Base-by-base conservation (phyloP, 2,888 invertebrate genomes). In the Catocala nupta region DNA sequence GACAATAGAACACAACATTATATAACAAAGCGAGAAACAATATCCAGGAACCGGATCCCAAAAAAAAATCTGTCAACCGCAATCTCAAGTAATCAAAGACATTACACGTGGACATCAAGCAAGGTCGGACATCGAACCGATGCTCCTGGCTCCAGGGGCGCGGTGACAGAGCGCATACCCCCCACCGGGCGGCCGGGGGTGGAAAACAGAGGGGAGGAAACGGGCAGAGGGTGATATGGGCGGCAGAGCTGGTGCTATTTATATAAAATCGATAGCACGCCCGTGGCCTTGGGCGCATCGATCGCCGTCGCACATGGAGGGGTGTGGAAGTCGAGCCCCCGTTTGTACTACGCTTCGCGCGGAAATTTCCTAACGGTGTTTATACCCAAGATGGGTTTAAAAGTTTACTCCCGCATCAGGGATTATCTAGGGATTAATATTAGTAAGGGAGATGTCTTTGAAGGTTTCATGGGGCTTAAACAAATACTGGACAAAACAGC, bases 241-340 rank as follows among this genome's bases (percentile, higher is more conserved):
- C 76, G 75, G 82, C 73, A 74, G 70, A 81, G 92, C 91, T 91
- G 84, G 67, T 77, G 85, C 93, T 93, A 93, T 93, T 92, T 92
- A 93, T 93, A 93, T 78, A 80, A 80, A 87, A 92, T 93, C 93
- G 91, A 93, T 93, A 91, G 72, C 80, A 80, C 91, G 92, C 86
- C 93, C 92, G 89, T 93, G 92, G 91, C 93, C 93, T 93, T 93
- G 93, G 84, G 80, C 63, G 73, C 87, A 92, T 93, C 92, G 93
- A 92, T 83, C 90, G 84, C 68, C 54, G 65, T 81, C 59, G 51
- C 63, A 64, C 55, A 36, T 49, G 71, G 81, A 81, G 78, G 81
- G 81, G 84, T 79, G 83, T 79, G 84, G 72, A 74, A 74, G 92
- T 80, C 93, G 90, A 92, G 93, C 93, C 93, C 84, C 92, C 92